These are phyloP conservation scores for Hirtodrosophila cameraria DNA, from an alignment of 2,888 invertebrate species.

Conservation along the genomic window DNA sequence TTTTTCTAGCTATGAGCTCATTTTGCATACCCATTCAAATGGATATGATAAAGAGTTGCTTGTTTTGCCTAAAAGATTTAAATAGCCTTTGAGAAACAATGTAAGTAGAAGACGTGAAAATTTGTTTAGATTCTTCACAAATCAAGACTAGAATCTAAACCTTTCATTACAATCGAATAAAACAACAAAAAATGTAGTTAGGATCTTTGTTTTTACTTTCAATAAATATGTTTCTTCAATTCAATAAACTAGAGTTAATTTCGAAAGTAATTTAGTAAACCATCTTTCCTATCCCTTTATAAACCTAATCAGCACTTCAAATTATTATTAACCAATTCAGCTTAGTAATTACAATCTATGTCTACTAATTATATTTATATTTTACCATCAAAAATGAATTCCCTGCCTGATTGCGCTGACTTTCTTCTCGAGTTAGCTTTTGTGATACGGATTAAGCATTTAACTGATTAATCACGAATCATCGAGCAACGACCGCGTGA, in stretches of 20 bases:
- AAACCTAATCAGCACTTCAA: not conserved
- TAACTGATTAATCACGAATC: conserved; percentile 65
- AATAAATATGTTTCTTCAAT: too few species aligned
- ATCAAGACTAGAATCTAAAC: too few species aligned
- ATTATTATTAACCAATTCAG: not conserved
- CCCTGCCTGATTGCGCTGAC: conserved; percentile 22
- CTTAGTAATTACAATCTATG: not conserved
- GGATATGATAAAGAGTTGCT: not conserved
- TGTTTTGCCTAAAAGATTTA: too few species aligned
- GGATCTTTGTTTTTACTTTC: too few species aligned
- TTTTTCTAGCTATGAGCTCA: conserved; percentile 25
- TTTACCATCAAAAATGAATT: not conserved
- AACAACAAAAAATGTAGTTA: too few species aligned
- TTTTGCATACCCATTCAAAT: not conserved
- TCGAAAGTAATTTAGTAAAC: too few species aligned
- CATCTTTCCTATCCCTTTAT: too few species aligned
- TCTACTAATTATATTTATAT: not conserved
- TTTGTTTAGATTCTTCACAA: too few species aligned
- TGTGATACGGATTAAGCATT: conserved; percentile 24
- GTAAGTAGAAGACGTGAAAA: too few species aligned
- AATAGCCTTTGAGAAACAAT: too few species aligned
- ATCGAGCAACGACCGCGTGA: conserved; percentile 38
- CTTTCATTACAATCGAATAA: too few species aligned
- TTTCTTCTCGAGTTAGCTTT: conserved; percentile 32
- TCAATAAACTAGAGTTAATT: too few species aligned